Percentiles rank a stretch among this genome's conserved stretches.
phyloP scores from a whole-genome alignment of 2,888 invertebrate species.

The Belgica antarctica region DNA sequence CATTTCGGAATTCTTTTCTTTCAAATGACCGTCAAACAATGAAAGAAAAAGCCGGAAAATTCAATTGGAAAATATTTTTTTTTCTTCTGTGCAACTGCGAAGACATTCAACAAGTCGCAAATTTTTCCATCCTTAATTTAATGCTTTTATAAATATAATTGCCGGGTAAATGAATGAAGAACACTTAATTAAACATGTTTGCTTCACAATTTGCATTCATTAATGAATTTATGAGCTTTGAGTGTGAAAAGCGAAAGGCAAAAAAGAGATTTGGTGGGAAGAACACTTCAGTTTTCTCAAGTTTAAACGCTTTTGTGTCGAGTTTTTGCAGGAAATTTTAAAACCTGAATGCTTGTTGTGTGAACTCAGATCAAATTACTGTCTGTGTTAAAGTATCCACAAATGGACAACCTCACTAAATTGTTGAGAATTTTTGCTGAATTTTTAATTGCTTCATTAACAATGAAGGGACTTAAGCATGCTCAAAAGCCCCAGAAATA shows the following conservation, averaged over 20 bases:
- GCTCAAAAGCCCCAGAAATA: too few relatives aligned
- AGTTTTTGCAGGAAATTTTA: neutral
- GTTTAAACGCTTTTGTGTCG: neutral
- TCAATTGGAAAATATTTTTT: constrained; percentile 8
- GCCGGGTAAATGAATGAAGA: constrained; percentile 37
- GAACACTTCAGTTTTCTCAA: neutral
- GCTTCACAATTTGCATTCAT: constrained; percentile 34
- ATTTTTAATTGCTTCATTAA: constrained; percentile 14
- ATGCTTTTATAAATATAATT: constrained; percentile 28
- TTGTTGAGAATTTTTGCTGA: neutral
- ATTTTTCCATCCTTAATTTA: constrained; percentile 36
- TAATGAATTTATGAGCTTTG: neutral
- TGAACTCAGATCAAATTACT: too few relatives aligned
- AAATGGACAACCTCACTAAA: too few relatives aligned
- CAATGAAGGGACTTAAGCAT: neutral
- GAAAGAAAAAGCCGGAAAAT: neutral
- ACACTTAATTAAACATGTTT: constrained; percentile 38
- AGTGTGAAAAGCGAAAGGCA: neutral
- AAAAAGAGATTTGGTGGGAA: neutral
- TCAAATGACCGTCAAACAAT: too few relatives aligned
- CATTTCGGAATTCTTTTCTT: constrained; percentile 8
- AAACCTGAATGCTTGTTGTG: neutral
- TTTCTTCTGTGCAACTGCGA: neutral
- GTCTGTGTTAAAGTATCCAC: too few relatives aligned
- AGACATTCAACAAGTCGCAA: constrained; percentile 39